Base-by-base conservation (phyloP, 2,113 vertebrate genomes). In the Caranx ignobilis region DNA sequence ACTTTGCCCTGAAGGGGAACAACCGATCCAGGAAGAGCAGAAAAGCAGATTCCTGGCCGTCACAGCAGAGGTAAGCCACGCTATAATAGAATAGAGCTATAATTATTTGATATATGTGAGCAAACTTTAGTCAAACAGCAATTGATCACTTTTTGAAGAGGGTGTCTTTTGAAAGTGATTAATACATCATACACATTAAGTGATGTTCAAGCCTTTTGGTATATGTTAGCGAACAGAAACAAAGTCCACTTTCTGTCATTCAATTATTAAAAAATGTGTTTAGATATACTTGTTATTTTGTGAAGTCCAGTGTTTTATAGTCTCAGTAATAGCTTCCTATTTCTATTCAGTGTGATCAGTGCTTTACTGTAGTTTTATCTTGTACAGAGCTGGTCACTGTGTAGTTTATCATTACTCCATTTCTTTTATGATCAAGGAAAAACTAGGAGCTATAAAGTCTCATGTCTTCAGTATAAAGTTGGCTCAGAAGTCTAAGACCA, bases 1-100 rank as follows among this genome's bases (percentile, higher is more conserved):
- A 92, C 92, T 93, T 93, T 93, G 92, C 85, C 90, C 91, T 62
- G 39, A 35, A 82, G 76, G 54, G 71, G 62, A 76, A 85, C 32
- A 31, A 37, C 75, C 86, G 11, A 61, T 62, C 72, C 86, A 86
- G 90, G 83, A 89, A 89, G 84, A 76, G 80, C 50, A 39, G 83
- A 52, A 6, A 5, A 39, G 59, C 64, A 39, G 45, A 83, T 66
- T 81, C 59, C 71, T 52, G 75, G 56, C 12, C 10, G 57, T 79
- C 84, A 66, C 71, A 47, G 47, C 63, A 37, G 60, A 89, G 92
- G 92, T 93, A 89, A 89, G 89, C 60, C 52, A 37, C 62, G 8
- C 61, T 74, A 47, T 19, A 69, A 63, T 55, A 32, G 3, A 61
- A 50, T 34, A 15, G 11, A 61, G 34, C n/a, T 54, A 50, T 55